Evolutionary conservation across 1,140 invertebrate genomes (phyloP).

Genomic region (Drosophila sulfurigaster): DNA sequence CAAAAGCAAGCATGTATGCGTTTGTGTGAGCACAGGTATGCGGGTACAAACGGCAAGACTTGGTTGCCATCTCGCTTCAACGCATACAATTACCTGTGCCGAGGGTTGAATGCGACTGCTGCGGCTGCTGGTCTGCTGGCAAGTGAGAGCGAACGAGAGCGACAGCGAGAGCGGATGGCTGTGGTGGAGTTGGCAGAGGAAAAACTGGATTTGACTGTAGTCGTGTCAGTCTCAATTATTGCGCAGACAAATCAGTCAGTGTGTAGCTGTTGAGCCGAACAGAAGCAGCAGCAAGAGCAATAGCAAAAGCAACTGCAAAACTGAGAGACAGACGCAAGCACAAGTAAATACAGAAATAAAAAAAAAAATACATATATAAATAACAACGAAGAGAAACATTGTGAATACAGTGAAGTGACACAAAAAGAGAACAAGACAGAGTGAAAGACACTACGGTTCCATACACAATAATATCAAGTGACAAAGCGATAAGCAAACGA

Average conservation of each 20-base stretch:
- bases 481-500: slow-evolving; percentile 25
- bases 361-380: slow-evolving; percentile 1
- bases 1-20: slow-evolving; percentile 2
- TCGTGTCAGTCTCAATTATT: slow-evolving; percentile 74
- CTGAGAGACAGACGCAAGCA: slow-evolving; percentile 15
- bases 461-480: slow-evolving; percentile 48
- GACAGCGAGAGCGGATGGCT: slow-evolving; percentile 20
- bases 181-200: slow-evolving; percentile 21
- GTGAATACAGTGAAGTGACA: slow-evolving; percentile 49
- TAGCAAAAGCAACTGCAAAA: slow-evolving; percentile 38
- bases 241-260: slow-evolving; percentile 77
- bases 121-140: background rate
- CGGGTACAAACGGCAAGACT: slow-evolving; percentile 9
- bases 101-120: slow-evolving; percentile 36
- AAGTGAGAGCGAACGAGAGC: slow-evolving; percentile 18
- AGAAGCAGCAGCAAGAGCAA: slow-evolving; percentile 65
- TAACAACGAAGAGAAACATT: slow-evolving; percentile 31
- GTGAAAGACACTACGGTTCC: slow-evolving; percentile 15
- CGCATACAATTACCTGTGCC: slow-evolving; percentile 30
- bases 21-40: slow-evolving; percentile 32
- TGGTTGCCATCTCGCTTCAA: slow-evolving; percentile 51
- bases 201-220: slow-evolving; percentile 77
- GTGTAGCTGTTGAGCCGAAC: slow-evolving; percentile 79
- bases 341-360: slow-evolving; percentile 15
- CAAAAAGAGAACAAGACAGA: slow-evolving; percentile 44